Evolutionary conservation across 2,797 vertebrate species (phyloP), one percentile per base, ranked within the genome.

Genomic region (Phalanger gymnotis): DNA sequence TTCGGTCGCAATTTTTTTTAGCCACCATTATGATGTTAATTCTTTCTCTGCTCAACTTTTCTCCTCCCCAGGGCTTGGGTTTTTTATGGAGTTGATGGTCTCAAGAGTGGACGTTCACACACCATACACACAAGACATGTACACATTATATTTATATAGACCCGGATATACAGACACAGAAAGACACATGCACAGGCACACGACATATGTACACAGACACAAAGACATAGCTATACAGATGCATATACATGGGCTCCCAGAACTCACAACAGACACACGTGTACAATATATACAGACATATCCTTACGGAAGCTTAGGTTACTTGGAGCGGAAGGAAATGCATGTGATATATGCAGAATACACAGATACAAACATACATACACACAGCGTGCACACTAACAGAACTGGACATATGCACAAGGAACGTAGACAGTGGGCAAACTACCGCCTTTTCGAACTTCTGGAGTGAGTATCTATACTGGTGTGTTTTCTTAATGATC

Each of bases 21-120:
- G 73, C 40, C 40, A 87, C 73, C 40, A 99, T 99, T 99, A 98
- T 99, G 98, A 99, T 99, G 99, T 98, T 99, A 99, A 99, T 99
- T 99, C 98, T 96, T 97, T 98, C 98, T 96, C 93, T 91, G 81
- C 94, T 96, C 98, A 98, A 98, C 95, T 98, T 95, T 90, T 97
- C 96, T 93, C 94, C 93, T 30, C 31, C 47, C 92, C 51, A 53
- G 90, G 90, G 53, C 19, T 90, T 54, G 58, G 96, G 73, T 58
- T 93, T 51, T n/a, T 87, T 56, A 92, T 61, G 16, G 55, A 92
- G 92, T 90, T 54, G 90, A 54, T 13, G 51, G 90, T 90, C 53
- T 90, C 90, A 90, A 0, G 53, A 90, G 90, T 27, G 58, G 92
- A 81, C 27, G 90, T n/a, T 53, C 90, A 90, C 28, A n/a, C 51